Evolutionary conservation across 2,888 invertebrate species (phyloP), one percentile per base, ranked within the genome.

Genomic region (Trichogramma dendrolimi): DNA sequence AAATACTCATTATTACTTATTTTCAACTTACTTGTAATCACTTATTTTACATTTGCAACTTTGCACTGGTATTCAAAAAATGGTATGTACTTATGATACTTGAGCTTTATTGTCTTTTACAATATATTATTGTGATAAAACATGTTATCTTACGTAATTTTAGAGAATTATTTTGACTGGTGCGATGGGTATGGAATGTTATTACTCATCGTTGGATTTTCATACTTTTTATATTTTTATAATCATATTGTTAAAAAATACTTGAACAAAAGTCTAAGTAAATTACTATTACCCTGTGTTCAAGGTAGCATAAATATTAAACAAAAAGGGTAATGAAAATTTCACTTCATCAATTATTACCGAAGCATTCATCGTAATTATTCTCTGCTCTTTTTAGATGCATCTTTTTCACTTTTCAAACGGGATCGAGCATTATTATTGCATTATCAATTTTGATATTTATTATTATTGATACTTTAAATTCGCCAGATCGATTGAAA

Each of bases 131-230:
- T 11, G 42, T 39, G 4, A 38, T 46, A 44, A 11, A 41, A 11
- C 5, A 4, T 39, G 39, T 39, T 40, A 49, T 55, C 48, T 41
- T n/a, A n/a, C 43, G 46, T 54, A 14, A 48, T 46, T 56, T 69
- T 67, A 60, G 39, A 71, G n/a, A 66, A 71, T 54, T 61, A 67
- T 5, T 62, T 71, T 7, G 66, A 73, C 38, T 77, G 76, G 71
- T 91, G 92, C 72, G 74, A 84, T 56, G 91, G 91, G 0, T 87
- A 88, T 68, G 91, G 91, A 48, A 85, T 91, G 75, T 80, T 92
- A 0, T 79, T 89, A 41, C 81, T 91, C 0, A 71, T 91, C 0
- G 77, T 86, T 1, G 76, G 79, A 11, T 81, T 89, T 40, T 74
- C 84, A 4, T 88, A 89, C 67, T 81, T 84, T 68, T 83, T 84